Evolutionary conservation across 2,113 vertebrate species (phyloP).

Genomic region (Hemiscyllium ocellatum): DNA sequence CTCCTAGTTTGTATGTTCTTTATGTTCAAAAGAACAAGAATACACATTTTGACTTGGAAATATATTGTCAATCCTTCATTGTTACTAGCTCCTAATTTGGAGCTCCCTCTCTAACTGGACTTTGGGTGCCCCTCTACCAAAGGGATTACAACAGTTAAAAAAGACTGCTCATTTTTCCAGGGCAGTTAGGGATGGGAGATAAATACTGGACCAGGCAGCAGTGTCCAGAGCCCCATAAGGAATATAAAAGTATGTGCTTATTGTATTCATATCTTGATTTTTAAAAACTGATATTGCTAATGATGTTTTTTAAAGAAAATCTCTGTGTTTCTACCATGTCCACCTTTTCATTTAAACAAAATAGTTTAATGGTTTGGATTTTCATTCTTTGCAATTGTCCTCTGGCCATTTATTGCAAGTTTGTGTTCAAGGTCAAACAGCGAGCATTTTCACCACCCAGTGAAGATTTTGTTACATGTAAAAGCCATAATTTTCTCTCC

Average conservation of each 20-base stretch:
- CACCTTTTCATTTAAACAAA: background rate
- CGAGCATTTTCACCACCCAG: background rate
- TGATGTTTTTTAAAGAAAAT: background rate
- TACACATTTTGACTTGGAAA: background rate
- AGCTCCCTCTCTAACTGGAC: background rate
- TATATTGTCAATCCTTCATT: background rate
- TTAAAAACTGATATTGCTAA: too few species aligned
- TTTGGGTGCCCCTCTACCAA: background rate
- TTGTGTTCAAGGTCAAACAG: background rate
- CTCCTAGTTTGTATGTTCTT: too few species aligned
- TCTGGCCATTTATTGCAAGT: background rate
- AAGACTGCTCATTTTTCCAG: background rate
- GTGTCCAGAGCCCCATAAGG: too few species aligned
- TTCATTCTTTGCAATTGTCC: background rate
- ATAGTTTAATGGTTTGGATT: background rate
- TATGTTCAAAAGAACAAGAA: background rate
- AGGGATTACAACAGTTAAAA: background rate
- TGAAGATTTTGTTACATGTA: background rate
- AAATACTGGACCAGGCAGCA: background rate
- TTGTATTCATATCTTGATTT: too few species aligned
- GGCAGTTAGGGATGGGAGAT: background rate
- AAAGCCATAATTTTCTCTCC: background rate
- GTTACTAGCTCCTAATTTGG: background rate
- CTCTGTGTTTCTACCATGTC: background rate
- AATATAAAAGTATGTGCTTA: too few species aligned